Conservation (phyloP, 2,113 vertebrate genomes). For the Bos taurus region DNA sequence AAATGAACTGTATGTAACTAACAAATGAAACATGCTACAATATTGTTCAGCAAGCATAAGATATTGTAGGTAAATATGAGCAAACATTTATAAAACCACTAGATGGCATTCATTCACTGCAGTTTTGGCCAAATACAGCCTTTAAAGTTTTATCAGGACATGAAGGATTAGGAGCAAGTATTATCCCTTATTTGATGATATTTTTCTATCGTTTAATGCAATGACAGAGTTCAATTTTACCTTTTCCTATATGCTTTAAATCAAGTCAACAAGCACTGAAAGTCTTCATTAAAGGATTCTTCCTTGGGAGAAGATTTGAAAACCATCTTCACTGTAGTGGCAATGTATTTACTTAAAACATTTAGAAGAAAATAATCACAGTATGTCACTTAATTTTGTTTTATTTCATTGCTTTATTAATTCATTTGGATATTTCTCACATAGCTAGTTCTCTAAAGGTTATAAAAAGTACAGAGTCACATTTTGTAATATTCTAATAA, state of each 20-base stretch:
- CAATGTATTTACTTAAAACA: neutral
- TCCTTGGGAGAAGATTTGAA: neutral
- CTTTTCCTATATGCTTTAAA: neutral
- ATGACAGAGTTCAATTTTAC: slow-evolving; percentile 30
- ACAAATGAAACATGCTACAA: neutral
- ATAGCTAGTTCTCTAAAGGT: neutral
- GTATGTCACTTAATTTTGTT: neutral
- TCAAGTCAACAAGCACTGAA: slow-evolving; percentile 9
- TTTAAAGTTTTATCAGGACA: neutral
- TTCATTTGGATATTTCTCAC: neutral
- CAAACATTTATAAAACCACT: slow-evolving; percentile 66
- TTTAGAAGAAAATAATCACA: neutral
- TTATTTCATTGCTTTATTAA: neutral
- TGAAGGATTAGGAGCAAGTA: neutral
- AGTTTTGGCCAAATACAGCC: neutral
- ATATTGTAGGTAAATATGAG: neutral
- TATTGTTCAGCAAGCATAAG: neutral
- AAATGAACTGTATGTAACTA: neutral
- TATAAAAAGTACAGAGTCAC: neutral
- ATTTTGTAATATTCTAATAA: neutral
- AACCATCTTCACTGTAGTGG: neutral
- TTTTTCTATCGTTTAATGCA: slow-evolving; percentile 41
- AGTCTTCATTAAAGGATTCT: slow-evolving; percentile 14
- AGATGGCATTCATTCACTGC: slow-evolving; percentile 79
- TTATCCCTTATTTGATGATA: neutral